Percentiles rank a stretch among this genome's conserved stretches.
Conservation (phyloP, 2,113 vertebrate species). For the Syngnathoides biaculeatus region DNA sequence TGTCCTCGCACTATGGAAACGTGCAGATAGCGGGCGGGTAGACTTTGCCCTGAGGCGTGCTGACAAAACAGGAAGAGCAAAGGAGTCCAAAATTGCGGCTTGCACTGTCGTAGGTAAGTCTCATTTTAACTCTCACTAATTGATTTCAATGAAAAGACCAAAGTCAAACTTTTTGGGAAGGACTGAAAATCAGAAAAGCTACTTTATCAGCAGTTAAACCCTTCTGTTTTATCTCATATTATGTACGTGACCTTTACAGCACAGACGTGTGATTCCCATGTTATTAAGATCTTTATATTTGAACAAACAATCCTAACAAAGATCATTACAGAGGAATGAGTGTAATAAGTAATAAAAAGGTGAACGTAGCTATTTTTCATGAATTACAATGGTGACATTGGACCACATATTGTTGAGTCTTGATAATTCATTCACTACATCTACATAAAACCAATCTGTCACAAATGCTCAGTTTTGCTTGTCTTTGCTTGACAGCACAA, state of each 20-base stretch:
- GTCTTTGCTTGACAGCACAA: too few relatives aligned
- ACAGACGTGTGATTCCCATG: not conserved
- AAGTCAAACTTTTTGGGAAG: slow-evolving; percentile 17
- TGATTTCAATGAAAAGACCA: slow-evolving; percentile 22
- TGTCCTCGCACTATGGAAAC: slow-evolving; percentile 53
- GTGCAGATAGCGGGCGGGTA: slow-evolving; percentile 57
- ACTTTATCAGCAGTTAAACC: not conserved
- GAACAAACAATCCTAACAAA: too few relatives aligned
- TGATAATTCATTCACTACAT: not conserved
- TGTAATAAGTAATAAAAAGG: too few relatives aligned
- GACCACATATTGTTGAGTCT: not conserved
- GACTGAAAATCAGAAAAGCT: not conserved
- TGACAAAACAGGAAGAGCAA: slow-evolving; percentile 43
- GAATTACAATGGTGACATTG: too few relatives aligned
- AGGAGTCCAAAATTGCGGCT: slow-evolving; percentile 9
- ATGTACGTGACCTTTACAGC: not conserved
- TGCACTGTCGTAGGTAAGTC: slow-evolving; percentile 48
- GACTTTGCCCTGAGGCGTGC: slow-evolving; percentile 60
- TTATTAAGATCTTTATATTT: not conserved
- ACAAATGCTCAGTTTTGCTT: not conserved
- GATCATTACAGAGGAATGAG: too few relatives aligned
- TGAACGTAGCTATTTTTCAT: too few relatives aligned
- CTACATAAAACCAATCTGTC: not conserved
- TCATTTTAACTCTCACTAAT: slow-evolving; percentile 8
- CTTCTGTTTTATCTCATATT: not conserved